Evolutionary conservation across 2,888 invertebrate species (phyloP), one percentile per base, ranked within the genome.

Genomic region (Thalpophila matura): DNA sequence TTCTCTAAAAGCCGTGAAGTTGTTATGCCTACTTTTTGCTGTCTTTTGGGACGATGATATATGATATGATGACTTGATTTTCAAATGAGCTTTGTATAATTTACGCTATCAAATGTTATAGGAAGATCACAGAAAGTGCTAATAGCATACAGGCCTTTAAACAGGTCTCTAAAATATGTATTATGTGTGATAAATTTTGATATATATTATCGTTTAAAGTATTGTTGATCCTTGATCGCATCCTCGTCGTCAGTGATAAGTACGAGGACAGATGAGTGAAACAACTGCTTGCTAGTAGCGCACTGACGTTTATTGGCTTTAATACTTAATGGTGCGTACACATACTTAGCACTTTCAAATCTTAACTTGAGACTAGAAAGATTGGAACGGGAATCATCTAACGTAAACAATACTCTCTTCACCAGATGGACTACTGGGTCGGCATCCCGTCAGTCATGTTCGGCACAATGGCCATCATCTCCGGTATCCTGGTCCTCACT

Each of bases 401-500:
- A 63, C 0, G 1, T 6, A 18, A 37, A 1, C 1, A 31, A 24
- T 16, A 22, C 0, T 54, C 29, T 51, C 5, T n/a, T 45, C 10
- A 85, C 81, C 79, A 90, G 92, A 83, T 79, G 79, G 83, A 85
- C 0, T 91, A 89, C 80, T 91, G 91, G 89, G 54, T 73, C 1
- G 91, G 92, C 4, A 81, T 94, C 14, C 96, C 96, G 0, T 92
- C 96, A 0, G 79, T 95, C 58, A 86, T 96, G 78, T 96, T 96
- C 74, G 95, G 95, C 0, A 73, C 77, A 2, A 94, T 95, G 89
- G 96, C 95, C 1, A 79, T 95, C 22, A 69, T 95, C 16, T 93
- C 96, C 0, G 96, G 96, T 0, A 46, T 91, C n/a, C 85, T 96
- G 56, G 94, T 96, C 4, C 90, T 96, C 42, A 93, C 95, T 33